A percentile compares a stretch with the other conserved stretches of the same genome.
Evolutionary conservation across 2,888 invertebrate species (phyloP).

Genomic region (Cosmorhoe ocellata): DNA sequence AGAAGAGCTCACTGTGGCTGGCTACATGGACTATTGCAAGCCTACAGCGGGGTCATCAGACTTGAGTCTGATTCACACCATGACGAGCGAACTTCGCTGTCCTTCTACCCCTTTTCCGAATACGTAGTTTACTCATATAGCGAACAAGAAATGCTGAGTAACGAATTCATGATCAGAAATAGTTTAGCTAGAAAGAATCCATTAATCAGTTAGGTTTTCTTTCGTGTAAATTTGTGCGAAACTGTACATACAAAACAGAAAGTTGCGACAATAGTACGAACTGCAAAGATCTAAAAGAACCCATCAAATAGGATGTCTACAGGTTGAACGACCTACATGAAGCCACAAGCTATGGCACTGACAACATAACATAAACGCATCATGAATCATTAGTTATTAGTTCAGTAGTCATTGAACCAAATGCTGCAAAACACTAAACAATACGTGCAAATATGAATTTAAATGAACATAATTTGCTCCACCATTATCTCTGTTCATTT

Average conservation of each 20-base stretch:
- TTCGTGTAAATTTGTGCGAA: background rate
- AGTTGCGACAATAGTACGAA: slow-evolving; percentile 14
- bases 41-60: slow-evolving; percentile 64
- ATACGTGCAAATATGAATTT: slow-evolving; percentile 16
- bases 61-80: slow-evolving; percentile 57
- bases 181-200: background rate
- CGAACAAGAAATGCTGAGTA: slow-evolving; percentile 4
- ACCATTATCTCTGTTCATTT: slow-evolving; percentile 14
- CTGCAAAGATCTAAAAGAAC: slow-evolving; percentile 31
- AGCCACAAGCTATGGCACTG: slow-evolving; percentile 52
- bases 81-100: slow-evolving; percentile 39
- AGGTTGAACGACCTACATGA: slow-evolving; percentile 67
- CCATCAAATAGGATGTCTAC: slow-evolving; percentile 56
- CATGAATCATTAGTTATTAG: slow-evolving; percentile 55
- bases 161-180: no score
- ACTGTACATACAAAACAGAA: slow-evolving; percentile 1
- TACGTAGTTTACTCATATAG: slow-evolving; percentile 27
- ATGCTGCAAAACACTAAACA: slow-evolving; percentile 20
- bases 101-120: slow-evolving; percentile 29
- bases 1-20: slow-evolving; percentile 52
- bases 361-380: slow-evolving; percentile 49
- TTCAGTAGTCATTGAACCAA: slow-evolving; percentile 48
- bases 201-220: background rate
- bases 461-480: slow-evolving; percentile 18
- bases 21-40: slow-evolving; percentile 47